phyloP scores from a whole-genome alignment of 2,888 invertebrate species.

The Eupelmus urozonus region DNA sequence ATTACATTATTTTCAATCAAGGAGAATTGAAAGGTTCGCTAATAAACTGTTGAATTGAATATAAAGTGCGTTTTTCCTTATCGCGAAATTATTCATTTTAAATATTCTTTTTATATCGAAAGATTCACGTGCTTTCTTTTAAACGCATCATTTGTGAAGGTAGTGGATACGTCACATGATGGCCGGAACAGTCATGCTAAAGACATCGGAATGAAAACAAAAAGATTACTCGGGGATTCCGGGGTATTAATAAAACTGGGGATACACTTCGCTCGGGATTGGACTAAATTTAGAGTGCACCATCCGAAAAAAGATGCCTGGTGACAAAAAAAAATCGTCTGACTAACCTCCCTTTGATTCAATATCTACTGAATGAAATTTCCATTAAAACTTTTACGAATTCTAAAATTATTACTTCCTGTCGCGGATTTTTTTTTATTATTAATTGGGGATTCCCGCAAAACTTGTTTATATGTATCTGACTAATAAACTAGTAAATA shows the following conservation, averaged over 20 bases:
- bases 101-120: neutral
- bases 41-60: no score
- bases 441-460: no score
- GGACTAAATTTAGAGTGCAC: conserved; percentile 17
- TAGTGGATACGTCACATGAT: no score
- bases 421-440: no score
- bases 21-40: no score
- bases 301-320: neutral
- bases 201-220: conserved; percentile 24
- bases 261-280: conserved; percentile 30
- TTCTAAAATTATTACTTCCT: no score
- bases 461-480: no score
- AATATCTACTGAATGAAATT: neutral
- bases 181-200: neutral
- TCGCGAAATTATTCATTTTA: conserved; percentile 1
- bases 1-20: no score
- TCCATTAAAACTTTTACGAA: neutral
- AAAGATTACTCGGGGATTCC: conserved; percentile 12
- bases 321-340: conserved; percentile 5
- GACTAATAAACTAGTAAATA: no score
- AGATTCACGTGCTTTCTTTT: neutral
- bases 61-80: no score
- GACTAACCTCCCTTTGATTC: neutral
- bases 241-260: conserved; percentile 28
- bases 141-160: no score